phyloP scores from a whole-genome alignment of 92 coral and sea anemone genomes.

The Epizoanthus rinbou region DNA sequence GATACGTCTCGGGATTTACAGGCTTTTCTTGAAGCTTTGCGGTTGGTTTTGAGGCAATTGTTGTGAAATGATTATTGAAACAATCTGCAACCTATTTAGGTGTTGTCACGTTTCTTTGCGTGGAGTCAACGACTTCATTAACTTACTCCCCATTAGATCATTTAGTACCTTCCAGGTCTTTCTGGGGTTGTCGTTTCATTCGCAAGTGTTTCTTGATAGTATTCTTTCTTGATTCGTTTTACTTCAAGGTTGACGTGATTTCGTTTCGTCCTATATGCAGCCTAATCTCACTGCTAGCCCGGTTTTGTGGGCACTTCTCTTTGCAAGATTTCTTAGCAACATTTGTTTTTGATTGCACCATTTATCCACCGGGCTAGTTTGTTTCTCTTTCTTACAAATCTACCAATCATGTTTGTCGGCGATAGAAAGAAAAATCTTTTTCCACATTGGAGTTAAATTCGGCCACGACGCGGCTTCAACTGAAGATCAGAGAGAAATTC shows the following conservation, averaged over 20 bases:
- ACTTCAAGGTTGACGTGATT: background rate
- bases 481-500: background rate
- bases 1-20: background rate
- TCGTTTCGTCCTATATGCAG: background rate
- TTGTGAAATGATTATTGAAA: slow-evolving; percentile 13
- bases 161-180: background rate
- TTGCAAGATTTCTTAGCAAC: background rate
- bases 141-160: slow-evolving; percentile 6
- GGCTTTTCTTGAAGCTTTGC: background rate
- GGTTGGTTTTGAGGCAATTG: slow-evolving; percentile 8
- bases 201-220: background rate
- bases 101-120: background rate
- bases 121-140: background rate
- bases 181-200: background rate
- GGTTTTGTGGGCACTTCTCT: background rate
- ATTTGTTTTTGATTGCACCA: background rate
- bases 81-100: slow-evolving; percentile 9
- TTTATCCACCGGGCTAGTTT: background rate
- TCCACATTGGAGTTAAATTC: background rate
- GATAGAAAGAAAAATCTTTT: background rate
- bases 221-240: background rate
- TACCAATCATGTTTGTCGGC: slow-evolving; percentile 6
- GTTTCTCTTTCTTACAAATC: background rate
- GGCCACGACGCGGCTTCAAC: background rate
- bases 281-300: slow-evolving; percentile 12